Evolutionary conservation across 1,140 invertebrate species (phyloP), one percentile per base, ranked within the genome.

Genomic region (Oncopeltus fasciatus): DNA sequence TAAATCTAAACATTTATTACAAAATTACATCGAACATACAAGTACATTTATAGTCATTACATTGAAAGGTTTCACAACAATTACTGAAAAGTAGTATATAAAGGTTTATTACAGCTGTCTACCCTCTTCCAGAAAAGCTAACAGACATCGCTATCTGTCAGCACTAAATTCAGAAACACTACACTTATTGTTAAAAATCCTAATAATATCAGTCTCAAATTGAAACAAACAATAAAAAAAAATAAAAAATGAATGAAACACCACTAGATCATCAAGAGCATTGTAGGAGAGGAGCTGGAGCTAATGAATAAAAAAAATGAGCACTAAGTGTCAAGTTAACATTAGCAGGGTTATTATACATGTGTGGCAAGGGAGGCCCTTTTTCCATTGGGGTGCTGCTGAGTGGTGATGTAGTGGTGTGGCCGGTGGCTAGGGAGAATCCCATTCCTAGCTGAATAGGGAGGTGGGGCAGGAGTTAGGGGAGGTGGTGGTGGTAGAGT

Each of bases 401-500:
- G 74, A 47, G 71, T 70, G 20, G 72, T 71, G 26, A 76, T 76
- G 62, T 76, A 76, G 63, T 81, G 79, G 73, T 9, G 75, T 76
- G 4, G 76, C 76, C 16, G 53, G 28, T 2, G 77, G 75, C 59
- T 72, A 72, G 14, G 77, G 75, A 28, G 77, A 66, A 49, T 24
- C 27, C 60, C 75, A 65, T 18, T 74, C 72, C 63, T 74, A 71
- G 53, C 57, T 47, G 44, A 61, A 38, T 53, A 53, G 26, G 49
- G 49, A 18, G 49, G 49, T 9, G 51, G 49, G 4, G 47, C 51
- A 0, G 65, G 49, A 47, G 44, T 83, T 69, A 87, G 87, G 14
- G 83, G 85, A 0, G 86, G 86, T 43, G 85, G 86, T 53, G 87
- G 86, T 20, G 86, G 86, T 31, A 86, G 88, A 83, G 38, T 83